Percentiles rank a stretch among this genome's conserved stretches.
These are phyloP conservation scores for Oceanodroma leucorhoa DNA, from an alignment of 2,797 vertebrate species.

Conservation along the genomic window DNA sequence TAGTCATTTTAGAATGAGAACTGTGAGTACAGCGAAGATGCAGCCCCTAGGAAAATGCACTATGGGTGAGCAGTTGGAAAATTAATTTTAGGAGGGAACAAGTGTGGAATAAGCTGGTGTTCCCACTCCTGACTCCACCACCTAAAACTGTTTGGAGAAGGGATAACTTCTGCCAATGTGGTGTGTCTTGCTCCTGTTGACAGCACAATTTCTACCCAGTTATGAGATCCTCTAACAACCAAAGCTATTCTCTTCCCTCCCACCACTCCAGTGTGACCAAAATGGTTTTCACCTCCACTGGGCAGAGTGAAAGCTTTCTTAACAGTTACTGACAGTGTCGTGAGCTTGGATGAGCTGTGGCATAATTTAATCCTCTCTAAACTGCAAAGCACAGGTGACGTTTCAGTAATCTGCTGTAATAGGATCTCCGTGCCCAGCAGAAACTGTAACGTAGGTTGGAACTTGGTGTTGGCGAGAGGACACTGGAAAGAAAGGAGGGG, in stretches of 20 bases:
- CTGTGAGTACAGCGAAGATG: not conserved
- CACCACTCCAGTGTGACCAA: not conserved
- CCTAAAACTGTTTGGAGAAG: not conserved
- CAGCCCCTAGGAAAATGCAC: not conserved
- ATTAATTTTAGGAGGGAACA: not conserved
- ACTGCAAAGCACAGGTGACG: not conserved
- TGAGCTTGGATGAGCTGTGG: not conserved
- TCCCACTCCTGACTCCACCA: not conserved
- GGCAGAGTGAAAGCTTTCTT: not conserved
- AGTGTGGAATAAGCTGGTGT: not conserved
- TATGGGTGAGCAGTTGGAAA: accelerated
- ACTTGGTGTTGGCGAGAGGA: not conserved
- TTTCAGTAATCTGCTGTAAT: not conserved
- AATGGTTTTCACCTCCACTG: not conserved
- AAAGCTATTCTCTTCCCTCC: not conserved
- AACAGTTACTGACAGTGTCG: accelerated
- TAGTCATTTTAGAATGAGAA: not conserved
- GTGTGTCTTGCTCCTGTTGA: not conserved
- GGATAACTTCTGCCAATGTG: not conserved
- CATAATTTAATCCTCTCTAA: not conserved
- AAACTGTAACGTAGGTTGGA: not conserved
- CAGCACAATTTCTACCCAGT: not conserved
- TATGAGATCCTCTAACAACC: not conserved
- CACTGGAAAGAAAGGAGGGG: not conserved
- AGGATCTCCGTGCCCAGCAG: not conserved